Base-by-base conservation (phyloP, 1,140 invertebrate genomes). In the Spodoptera frugiperda region DNA sequence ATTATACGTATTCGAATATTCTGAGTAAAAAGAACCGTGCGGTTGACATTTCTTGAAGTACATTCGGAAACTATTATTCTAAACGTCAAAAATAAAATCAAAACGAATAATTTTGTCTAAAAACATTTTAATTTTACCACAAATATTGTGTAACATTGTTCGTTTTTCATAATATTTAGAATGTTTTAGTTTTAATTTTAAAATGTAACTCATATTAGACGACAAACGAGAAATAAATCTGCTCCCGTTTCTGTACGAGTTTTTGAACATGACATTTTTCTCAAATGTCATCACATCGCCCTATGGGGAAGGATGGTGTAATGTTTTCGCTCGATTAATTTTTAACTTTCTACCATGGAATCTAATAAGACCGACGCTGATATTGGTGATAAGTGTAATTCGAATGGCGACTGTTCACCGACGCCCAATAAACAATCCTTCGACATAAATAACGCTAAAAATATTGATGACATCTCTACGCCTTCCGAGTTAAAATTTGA, bases 381-480 rank as follows among this genome's bases (percentile, higher is more conserved):
- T 73, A 82, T 78, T 74, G 84, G 84, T 70, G 89, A 93, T 72
- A 93, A 87, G 70, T 89, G 82, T 80, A 89, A 84, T 80, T 77
- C 87, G n/a, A 93, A 93, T 77, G 90, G 89, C 11, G 84, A 91
- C 78, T 92, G 91, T 84, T 90, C 88, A 44, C 84, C 89, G 19
- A 76, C 82, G 10, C 73, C 78, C 19, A 85, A 85, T 46, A 89
- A 87, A 54, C 78, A 83, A 39, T 78, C 84, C 3, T 80, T 86
- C 44, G 85, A 90, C 76, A 80, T 90, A 73, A 92, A 92, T 87
- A 84, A 92, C 67, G 78, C 87, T 57, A 89, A 91, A 90, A 93
- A 93, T 93, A 94, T 94, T 83, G 92, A 94, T 87, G 93, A 94
- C 87, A 94, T 94, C 85, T 90, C 91, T 90, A 91, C 93, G 80